These are phyloP conservation scores for Bimastos eiseni DNA, from an alignment of 2,888 invertebrate genomes.

Conservation along the genomic window DNA sequence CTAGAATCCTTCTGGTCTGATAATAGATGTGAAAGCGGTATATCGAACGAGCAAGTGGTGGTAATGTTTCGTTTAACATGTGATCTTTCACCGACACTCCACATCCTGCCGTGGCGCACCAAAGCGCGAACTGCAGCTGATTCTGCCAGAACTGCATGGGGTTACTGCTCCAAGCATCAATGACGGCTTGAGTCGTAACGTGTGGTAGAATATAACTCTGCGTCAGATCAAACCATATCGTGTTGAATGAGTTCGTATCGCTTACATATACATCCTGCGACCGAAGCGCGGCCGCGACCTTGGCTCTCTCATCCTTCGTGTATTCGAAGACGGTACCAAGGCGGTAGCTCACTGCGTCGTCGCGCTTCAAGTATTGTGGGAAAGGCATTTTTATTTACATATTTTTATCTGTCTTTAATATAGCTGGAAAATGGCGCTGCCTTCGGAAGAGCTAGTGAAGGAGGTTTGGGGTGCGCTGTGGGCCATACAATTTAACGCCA, in stretches of 20 bases:
- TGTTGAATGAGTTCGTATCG: neutral
- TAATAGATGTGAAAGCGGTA: neutral
- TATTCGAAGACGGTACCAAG: too few species aligned
- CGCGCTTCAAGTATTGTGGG: too few species aligned
- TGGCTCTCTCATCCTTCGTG: too few species aligned
- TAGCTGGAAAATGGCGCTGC: too few species aligned
- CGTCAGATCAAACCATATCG: neutral
- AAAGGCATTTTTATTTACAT: too few species aligned
- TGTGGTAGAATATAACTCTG: neutral
- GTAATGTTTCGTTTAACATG: neutral
- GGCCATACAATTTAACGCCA: too few species aligned
- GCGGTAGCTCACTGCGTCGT: too few species aligned
- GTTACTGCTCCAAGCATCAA: neutral
- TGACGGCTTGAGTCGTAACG: neutral
- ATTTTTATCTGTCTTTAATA: too few species aligned
- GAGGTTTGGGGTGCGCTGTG: too few species aligned
- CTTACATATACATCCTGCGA: neutral
- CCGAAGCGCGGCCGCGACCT: too few species aligned
- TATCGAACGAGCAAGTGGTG: neutral
- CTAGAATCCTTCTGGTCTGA: neutral
- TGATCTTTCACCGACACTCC: neutral
- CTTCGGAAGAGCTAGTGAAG: too few species aligned
- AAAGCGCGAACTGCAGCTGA: neutral
- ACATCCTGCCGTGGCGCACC: neutral
- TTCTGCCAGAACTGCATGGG: neutral